A percentile compares a stretch with the other conserved stretches of the same genome.
These are phyloP conservation scores for Choloepus hoffmanni DNA, from an alignment of 2,113 vertebrate genomes.

Conservation along the genomic window DNA sequence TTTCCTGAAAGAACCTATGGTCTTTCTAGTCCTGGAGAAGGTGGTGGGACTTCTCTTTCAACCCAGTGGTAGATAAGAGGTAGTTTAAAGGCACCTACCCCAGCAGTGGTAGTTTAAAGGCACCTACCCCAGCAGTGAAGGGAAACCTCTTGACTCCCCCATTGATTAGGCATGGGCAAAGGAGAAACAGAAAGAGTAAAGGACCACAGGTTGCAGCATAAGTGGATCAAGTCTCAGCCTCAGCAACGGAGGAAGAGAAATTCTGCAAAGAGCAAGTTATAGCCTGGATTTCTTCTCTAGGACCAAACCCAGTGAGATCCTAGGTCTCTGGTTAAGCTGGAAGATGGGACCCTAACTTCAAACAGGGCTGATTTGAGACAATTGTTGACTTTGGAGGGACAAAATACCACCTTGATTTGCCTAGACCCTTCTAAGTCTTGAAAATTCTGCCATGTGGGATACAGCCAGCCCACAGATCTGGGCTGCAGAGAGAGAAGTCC, in stretches of 20 bases:
- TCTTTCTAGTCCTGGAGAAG: not conserved
- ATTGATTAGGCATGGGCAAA: not conserved
- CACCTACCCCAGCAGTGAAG: not conserved
- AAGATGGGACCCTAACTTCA: not conserved
- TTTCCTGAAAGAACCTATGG: not conserved
- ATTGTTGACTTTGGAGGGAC: not conserved
- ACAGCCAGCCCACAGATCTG: not conserved
- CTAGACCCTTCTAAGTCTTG: not conserved
- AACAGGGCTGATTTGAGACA: not conserved
- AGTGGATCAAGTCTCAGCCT: not conserved
- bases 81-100: not conserved
- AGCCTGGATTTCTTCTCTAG: not conserved
- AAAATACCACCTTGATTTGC: not conserved
- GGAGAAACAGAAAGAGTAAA: not conserved
- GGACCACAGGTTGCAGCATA: not conserved
- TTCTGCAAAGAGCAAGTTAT: not conserved
- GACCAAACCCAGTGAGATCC: not conserved
- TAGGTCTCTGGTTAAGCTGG: not conserved
- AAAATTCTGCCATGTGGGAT: not conserved
- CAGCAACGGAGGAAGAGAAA: not conserved
- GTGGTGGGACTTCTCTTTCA: not conserved
- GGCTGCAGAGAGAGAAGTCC: not conserved
- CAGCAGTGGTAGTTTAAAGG: not conserved
- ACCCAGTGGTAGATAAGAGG: not conserved
- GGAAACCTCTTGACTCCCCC: not conserved